Evolutionary conservation across 2,797 vertebrate species (phyloP), one percentile per base, ranked within the genome.

Genomic region (Rousettus madagascariensis): DNA sequence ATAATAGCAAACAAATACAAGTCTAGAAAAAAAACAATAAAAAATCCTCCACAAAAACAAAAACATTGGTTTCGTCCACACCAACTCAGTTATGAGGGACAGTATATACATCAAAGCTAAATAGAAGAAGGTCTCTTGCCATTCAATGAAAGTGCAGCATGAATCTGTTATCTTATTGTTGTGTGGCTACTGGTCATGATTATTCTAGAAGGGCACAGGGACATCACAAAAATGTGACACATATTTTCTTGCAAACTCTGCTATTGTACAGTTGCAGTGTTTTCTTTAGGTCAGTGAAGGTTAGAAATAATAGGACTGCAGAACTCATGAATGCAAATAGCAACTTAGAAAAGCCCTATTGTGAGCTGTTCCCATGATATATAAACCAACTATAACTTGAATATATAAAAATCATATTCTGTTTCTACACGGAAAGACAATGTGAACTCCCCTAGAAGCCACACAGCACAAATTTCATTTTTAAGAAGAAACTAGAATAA

Each of bases 351-450:
- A 96, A 86, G 13, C 20, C 33, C 36, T 94, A 36, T 0, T 36
- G 51, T 95, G 69, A 79, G 82, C 12, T 88, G 33, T 94, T 79
- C 53, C 28, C 43, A 43, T 90, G 69, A 92, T 69, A 88, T 41
- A 82, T 79, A 90, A 86, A 75, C 41, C 79, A 95, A 84, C 41
- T 71, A 63, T 51, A 97, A 77, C 41, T 28, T 69, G 61, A 97
- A 85, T 95, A 57, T 65, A 95, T 94, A 49, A 94, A 95, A 96
- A 94, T 36, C 49, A 92, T 63, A 83, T 66, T 75, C 43, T 90
- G 28, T 82, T 86, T 79, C 55, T 89, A 93, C 43, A 89, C 0
- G 86, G n/a, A 90, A 90, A 92, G 26, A 57, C 3, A 75, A 5
- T 57, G 0, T 57, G 65, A 96, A 88, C 22, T 94, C 75, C n/a